Evolutionary conservation across 2,797 vertebrate species (phyloP).

Genomic region (Huso huso): DNA sequence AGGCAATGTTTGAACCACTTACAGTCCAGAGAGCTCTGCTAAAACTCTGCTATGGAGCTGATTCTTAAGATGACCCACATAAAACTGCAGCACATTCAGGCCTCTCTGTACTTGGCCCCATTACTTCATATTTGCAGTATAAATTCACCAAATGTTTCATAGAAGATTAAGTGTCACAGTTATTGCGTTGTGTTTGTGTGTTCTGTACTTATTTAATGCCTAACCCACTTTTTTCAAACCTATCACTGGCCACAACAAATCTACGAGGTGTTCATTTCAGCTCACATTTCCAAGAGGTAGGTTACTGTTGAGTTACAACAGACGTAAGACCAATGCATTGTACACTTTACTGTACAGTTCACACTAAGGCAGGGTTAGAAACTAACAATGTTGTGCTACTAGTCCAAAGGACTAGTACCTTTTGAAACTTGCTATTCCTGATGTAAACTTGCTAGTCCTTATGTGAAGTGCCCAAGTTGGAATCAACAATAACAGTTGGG

Average conservation of each 20-base stretch:
- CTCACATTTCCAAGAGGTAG: background rate
- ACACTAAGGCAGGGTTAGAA: background rate
- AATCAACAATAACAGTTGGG: no score
- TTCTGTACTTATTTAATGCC: no score
- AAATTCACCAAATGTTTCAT: conserved; percentile 53
- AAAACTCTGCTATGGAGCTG: conserved; percentile 23
- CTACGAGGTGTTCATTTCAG: background rate
- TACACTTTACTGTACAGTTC: background rate
- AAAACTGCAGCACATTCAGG: conserved; percentile 38
- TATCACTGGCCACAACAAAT: background rate
- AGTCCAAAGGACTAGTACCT: no score
- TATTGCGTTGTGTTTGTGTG: background rate
- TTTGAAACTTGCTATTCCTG: no score
- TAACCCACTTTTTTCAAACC: no score
- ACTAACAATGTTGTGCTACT: no score
- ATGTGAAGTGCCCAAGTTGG: no score
- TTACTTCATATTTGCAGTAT: conserved; percentile 41
- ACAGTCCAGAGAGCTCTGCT: background rate
- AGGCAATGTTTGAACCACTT: background rate
- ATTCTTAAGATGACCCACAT: conserved; percentile 61
- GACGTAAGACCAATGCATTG: background rate
- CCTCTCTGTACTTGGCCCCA: conserved; percentile 39
- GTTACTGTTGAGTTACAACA: background rate
- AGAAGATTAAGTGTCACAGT: conserved; percentile 16
- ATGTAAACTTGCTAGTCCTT: no score